phyloP scores from a whole-genome alignment of 2,888 invertebrate genomes.

The Acanthosepion pharaonis region DNA sequence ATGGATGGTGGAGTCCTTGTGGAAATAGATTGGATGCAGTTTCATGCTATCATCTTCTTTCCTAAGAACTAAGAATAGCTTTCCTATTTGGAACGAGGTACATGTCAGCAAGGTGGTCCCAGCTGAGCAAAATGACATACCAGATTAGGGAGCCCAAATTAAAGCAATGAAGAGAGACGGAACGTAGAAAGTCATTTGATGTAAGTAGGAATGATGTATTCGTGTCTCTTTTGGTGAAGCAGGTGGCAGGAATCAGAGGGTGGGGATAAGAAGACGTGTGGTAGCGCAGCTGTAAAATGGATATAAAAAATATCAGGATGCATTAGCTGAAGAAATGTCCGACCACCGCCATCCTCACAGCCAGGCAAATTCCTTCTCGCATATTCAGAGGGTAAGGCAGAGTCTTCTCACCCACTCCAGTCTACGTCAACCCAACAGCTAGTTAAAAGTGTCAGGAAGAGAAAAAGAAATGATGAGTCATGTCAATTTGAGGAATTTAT shows the following conservation, averaged over 20 bases:
- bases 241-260: neutral
- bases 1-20: too few species aligned
- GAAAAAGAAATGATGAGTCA: neutral
- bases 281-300: neutral
- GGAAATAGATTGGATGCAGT: too few species aligned
- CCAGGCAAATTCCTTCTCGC: neutral
- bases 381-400: neutral
- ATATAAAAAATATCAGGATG: neutral
- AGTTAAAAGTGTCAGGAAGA: neutral
- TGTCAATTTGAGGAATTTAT: neutral
- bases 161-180: neutral
- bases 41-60: too few species aligned
- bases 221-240: neutral
- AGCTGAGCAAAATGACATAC: too few species aligned
- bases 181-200: neutral
- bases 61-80: too few species aligned
- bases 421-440: neutral
- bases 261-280: neutral
- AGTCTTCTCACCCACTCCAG: neutral
- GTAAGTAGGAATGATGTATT: neutral
- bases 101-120: too few species aligned
- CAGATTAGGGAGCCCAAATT: neutral
- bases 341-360: neutral
- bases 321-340: neutral
- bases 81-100: too few species aligned